Evolutionary conservation across 2,888 invertebrate genomes (phyloP).

Genomic region (Tenthredo distinguenda): DNA sequence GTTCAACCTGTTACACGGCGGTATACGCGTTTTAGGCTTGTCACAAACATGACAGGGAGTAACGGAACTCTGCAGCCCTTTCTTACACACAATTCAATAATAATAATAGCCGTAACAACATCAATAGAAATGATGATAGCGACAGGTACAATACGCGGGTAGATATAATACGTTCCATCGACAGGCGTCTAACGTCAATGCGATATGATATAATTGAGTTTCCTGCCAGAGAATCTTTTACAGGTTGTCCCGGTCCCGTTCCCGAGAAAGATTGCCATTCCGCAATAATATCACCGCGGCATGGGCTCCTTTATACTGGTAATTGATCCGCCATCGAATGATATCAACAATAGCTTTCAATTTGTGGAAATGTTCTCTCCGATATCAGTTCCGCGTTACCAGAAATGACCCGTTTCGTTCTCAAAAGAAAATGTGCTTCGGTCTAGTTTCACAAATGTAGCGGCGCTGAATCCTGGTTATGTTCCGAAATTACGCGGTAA

Average conservation of each 20-base stretch:
- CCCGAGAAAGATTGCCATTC: slow-evolving; percentile 24
- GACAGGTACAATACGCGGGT: slow-evolving; percentile 24
- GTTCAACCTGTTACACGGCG: background rate
- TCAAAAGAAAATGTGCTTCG: background rate
- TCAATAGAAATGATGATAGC: slow-evolving; percentile 42
- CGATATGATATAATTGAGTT: slow-evolving; percentile 51
- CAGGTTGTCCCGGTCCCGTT: slow-evolving; percentile 29
- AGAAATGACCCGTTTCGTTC: background rate
- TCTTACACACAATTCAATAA: slow-evolving; percentile 33
- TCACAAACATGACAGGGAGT: slow-evolving; percentile 58
- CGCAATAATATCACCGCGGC: slow-evolving; percentile 28
- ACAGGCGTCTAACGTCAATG: slow-evolving; percentile 44
- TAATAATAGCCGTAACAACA: slow-evolving; percentile 17
- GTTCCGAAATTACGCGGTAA: background rate
- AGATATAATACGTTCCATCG: slow-evolving; percentile 42
- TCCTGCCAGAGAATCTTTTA: slow-evolving; percentile 44
- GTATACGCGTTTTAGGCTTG: slow-evolving; percentile 56
- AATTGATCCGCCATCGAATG: slow-evolving; percentile 53
- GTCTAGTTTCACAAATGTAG: background rate
- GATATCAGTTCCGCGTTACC: background rate
- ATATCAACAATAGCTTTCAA: slow-evolving; percentile 52
- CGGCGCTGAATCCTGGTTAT: background rate
- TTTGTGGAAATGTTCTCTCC: slow-evolving; percentile 51
- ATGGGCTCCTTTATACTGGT: slow-evolving; percentile 44
- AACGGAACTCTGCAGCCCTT: slow-evolving; percentile 55